Base-by-base conservation (phyloP, 2,888 invertebrate species). In the Bellardia bayeri region DNA sequence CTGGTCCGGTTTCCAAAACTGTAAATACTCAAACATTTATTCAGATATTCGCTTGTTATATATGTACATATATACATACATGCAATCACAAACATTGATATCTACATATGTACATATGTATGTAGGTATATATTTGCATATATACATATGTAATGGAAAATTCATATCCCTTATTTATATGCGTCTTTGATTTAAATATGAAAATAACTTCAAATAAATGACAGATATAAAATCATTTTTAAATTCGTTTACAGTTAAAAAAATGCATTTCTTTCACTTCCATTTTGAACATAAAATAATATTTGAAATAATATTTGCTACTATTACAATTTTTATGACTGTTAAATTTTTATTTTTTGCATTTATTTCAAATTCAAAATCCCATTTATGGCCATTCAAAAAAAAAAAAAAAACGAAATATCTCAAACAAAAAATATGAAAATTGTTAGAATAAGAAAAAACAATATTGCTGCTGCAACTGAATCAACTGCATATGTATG, bases 301-400 rank as follows among this genome's bases (percentile, higher is more conserved):
- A 64, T 75, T 82, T 75, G 42, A 56, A 74, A 82, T 72, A 63
- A 72, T 56, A 64, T 75, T 82, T 75, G 42, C 51, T 56, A 68
- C 49, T 82, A 6, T 82, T 68, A 49, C 61, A 75, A 74, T n/a
- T 61, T 74, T 71, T 71, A 42, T 72, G 63, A 54, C 23, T 63
- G 16, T 69, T n/a, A 69, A 45, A 45, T 45, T 13, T 13, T 45
- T 13, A 13, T 33, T 82, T 64, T 71, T 76, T 16, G 66, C 11
- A 58, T 72, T 66, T 49, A n/a, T 71, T 66, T 45, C 8, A 72
- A 74, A 72, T 74, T 74, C 81, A 66, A 66, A 82, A 45, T 58
- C 66, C 16, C 33, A 82, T 82, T 64, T 82, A 66, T 64, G 33
- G 49, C 56, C 82, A 66, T 37, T 40, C 56, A 66, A 66, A 56